phyloP scores from a whole-genome alignment of 2,888 invertebrate genomes.

The Tachina fera region DNA sequence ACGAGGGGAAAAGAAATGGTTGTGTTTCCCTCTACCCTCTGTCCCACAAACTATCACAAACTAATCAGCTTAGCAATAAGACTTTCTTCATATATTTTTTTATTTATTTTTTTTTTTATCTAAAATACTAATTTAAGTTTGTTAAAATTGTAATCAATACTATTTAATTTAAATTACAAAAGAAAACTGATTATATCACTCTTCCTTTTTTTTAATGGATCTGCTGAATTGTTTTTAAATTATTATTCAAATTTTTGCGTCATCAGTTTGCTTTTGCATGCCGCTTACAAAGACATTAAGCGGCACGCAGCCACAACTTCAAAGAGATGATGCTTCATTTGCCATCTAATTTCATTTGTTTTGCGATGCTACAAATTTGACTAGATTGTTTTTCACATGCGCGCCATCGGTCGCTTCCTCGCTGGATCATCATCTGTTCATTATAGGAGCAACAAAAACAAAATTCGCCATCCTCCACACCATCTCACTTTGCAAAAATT shows the following conservation, averaged over 20 bases:
- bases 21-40: too few relatives aligned
- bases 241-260: conserved; percentile 54
- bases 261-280: conserved; percentile 43
- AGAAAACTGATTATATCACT: conserved; percentile 47
- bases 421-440: not conserved
- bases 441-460: not conserved
- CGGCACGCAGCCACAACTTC: conserved; percentile 51
- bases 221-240: conserved; percentile 23
- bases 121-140: not conserved
- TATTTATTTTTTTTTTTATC: too few relatives aligned
- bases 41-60: too few relatives aligned
- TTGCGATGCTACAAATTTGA: conserved; percentile 74
- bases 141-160: not conserved
- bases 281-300: conserved; percentile 59
- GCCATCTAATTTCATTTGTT: conserved; percentile 69
- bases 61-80: too few relatives aligned
- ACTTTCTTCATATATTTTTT: too few relatives aligned
- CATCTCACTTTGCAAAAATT: conserved; percentile 42
- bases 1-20: too few relatives aligned
- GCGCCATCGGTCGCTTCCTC: conserved; percentile 1
- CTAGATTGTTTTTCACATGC: conserved; percentile 79
- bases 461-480: conserved; percentile 46
- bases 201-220: conserved; percentile 39
- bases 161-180: not conserved
- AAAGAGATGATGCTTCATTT: conserved; percentile 62